Conservation (phyloP, 2,113 vertebrate species). For the Eonycteris spelaea region DNA sequence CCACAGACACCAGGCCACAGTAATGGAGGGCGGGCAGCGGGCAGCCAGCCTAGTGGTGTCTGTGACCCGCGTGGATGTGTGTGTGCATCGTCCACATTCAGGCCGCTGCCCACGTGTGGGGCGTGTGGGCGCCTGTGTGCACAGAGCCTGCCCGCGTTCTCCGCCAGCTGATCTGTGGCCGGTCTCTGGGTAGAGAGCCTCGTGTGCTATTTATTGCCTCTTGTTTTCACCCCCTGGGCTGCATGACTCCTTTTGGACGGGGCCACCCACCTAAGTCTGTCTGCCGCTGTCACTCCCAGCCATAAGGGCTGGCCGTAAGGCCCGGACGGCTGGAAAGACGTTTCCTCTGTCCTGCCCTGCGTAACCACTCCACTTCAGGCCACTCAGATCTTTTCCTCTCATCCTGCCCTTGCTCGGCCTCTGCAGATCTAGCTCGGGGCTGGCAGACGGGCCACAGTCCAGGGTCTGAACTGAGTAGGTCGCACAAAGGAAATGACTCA, state of each 20-base stretch:
- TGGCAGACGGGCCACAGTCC: neutral
- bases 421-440: neutral
- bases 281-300: neutral
- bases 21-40: neutral
- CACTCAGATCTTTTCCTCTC: neutral
- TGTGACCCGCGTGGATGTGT: fast-evolving
- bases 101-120: neutral
- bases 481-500: neutral
- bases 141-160: neutral
- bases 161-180: neutral
- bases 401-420: neutral
- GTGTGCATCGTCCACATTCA: fast-evolving
- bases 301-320: neutral
- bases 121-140: neutral
- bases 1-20: fast-evolving
- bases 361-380: neutral
- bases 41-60: neutral
- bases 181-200: neutral
- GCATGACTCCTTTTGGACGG: fast-evolving
- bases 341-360: neutral
- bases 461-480: neutral
- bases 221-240: neutral
- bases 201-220: neutral
- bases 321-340: neutral
- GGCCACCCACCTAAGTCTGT: neutral